Base-by-base conservation (phyloP, 2,888 invertebrate species). In the Rotaria macrura region DNA sequence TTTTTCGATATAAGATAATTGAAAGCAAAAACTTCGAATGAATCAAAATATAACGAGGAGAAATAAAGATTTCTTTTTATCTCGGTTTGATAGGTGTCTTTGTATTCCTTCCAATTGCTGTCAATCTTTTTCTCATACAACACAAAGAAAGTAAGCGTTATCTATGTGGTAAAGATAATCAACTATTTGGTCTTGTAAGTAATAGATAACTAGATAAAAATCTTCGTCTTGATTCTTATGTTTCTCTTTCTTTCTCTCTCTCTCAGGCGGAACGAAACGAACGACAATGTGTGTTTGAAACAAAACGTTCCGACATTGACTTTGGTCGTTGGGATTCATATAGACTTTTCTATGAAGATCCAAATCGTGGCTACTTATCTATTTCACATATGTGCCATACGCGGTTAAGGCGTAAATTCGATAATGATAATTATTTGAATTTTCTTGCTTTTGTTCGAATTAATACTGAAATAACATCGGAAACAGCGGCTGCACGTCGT, bases 321-420 rank as follows among this genome's bases (percentile, higher is more conserved):
- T 79, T 79, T 79, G 79, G 79, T 79, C 79, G 79, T 20, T 79
- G 79, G 79, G 79, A 79, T n/a, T 79, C 79, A 0, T 79, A n/a
- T 79, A 23, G 79, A n/a, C n/a, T 79, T 25, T 79, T 79, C 25
- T 79, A 79, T 79, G 79, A 79, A 79, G 34, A 79, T 12, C n/a
- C 79, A n/a, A 43, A 25, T n/a, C 40, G 43, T 12, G 79, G 79
- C 10, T 79, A 79, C n/a, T 25, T 79, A 79, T 79, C 79, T 1
- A 79, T 79, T n/a, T 79, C 79, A 43, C 40, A 79, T 43, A 79
- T n/a, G 25, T 79, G 79, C 43, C 40, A 79, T 43, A 79, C 79
- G n/a, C 23, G 79, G 14, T 79, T 79, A 23, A 7, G 79, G 3
- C 23, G 43, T 38, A 79, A 79, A 79, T 79, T 79, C 43, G 79